These are phyloP conservation scores for Spinus pinus DNA, from an alignment of 2,797 vertebrate genomes.

Conservation along the genomic window DNA sequence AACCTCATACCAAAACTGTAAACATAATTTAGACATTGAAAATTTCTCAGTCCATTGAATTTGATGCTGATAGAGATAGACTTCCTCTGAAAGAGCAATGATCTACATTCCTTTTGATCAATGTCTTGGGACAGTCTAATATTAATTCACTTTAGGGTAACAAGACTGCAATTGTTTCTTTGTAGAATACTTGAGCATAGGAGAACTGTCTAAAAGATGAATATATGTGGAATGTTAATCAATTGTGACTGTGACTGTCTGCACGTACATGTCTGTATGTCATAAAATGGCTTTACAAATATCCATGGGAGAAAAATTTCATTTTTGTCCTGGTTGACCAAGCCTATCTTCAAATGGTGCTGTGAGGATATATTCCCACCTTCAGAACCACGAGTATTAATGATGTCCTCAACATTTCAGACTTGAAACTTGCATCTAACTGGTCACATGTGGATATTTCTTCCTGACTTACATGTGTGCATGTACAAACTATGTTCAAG, in stretches of 20 bases:
- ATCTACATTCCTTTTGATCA: slow-evolving; percentile 79
- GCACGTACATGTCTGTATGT: neutral
- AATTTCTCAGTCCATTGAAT: slow-evolving; percentile 84
- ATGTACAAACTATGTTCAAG: neutral
- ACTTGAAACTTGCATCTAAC: slow-evolving; percentile 24
- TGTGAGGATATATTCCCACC: neutral
- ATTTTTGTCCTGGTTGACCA: neutral
- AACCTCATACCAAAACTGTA: slow-evolving; percentile 78
- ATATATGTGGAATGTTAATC: neutral
- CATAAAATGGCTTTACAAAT: neutral
- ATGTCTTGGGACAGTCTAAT: slow-evolving; percentile 67
- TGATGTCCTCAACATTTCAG: neutral
- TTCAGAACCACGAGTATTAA: slow-evolving; percentile 23
- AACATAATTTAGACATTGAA: slow-evolving; percentile 83
- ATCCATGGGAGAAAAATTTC: neutral
- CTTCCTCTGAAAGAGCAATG: slow-evolving; percentile 77
- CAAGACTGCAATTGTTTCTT: neutral
- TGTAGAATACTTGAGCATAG: neutral
- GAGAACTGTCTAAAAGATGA: neutral
- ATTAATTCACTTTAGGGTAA: slow-evolving; percentile 61
- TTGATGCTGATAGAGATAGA: slow-evolving; percentile 85
- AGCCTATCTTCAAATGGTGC: neutral
- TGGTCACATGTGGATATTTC: neutral
- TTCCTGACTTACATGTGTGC: neutral
- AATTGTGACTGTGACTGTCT: neutral